Evolutionary conservation across 1,140 invertebrate species (phyloP), one percentile per base, ranked within the genome.

Genomic region (Littorina saxatilis): DNA sequence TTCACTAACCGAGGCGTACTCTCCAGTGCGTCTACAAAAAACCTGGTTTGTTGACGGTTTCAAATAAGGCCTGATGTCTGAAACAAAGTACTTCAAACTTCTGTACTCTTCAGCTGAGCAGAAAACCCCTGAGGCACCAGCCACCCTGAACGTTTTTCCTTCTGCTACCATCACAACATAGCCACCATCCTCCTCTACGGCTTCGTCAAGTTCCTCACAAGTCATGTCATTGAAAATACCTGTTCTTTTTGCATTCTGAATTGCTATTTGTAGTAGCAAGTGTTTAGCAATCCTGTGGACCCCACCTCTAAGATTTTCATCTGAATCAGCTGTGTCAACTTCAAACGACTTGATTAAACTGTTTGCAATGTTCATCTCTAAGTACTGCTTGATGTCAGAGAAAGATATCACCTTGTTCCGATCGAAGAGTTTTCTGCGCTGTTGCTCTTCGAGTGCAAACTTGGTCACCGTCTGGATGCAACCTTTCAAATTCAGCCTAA

Each of bases 121-220:
- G 2, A 50, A 55, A 15, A 75, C 43, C 23, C 73, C 73, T 35
- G 73, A 37, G 17, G 73, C 37, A 20, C 73, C 39, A 27, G 73
- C 43, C 40, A 55, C 29, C 40, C 29, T 75, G 73, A 75, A 43
- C 23, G 73, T 75, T 75, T 75, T 75, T 20, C 73, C 73, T n/a
- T 75, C 73, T 32, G n/a, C 73, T 17, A 75, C 40, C 13, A 75
- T 37, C 17, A 75, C 0, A 20, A 75, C 73, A 50, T 35, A 50
- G 29, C 50, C 50, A 9, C 32, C 73, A 75, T 50, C 40, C 27
- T 9, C 2, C 27, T 15, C 17, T 32, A 47, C 50, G 1, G 73
- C 73, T 23, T 40, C 29, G 23, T 50, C 50, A n/a, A 75, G 37
- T 0, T 75, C 35, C 29, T 32, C 29, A 43, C 73, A 75, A 47